Conservation (phyloP, 2,888 invertebrate genomes). For the Nipponacmea schrenckii region DNA sequence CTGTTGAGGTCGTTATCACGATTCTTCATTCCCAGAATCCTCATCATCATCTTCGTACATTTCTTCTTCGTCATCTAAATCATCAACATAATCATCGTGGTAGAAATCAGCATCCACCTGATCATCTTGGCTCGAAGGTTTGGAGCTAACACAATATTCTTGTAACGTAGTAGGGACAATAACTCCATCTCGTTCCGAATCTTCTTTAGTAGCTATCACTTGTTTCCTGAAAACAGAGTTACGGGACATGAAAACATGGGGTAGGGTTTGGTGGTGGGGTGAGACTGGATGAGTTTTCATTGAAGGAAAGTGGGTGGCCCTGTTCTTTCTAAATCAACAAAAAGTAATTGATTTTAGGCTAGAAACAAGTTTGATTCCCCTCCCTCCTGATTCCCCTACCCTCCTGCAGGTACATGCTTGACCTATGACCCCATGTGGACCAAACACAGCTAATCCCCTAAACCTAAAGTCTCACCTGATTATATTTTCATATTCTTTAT, state of each 20-base stretch:
- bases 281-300: neutral
- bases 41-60: conserved; percentile 57
- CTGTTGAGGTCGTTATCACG: conserved; percentile 37
- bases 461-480: conserved; percentile 77
- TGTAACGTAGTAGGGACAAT: conserved; percentile 96
- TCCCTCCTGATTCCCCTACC: too few species aligned
- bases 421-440: too few species aligned
- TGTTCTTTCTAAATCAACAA: too few species aligned
- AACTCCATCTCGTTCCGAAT: conserved; percentile 96
- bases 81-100: conserved; percentile 57
- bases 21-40: conserved; percentile 60
- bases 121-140: conserved; percentile 69
- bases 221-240: conserved; percentile 80
- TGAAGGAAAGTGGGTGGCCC: too few species aligned
- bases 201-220: conserved; percentile 91
- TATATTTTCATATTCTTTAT: conserved; percentile 99
- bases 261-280: neutral
- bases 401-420: too few species aligned
- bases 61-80: conserved; percentile 52
- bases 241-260: neutral
- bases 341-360: too few species aligned
- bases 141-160: conserved; percentile 96
- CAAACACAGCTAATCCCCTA: too few species aligned
- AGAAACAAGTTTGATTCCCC: too few species aligned
- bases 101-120: conserved; percentile 58